phyloP scores from a whole-genome alignment of 1,140 invertebrate genomes.

The Pinna nobilis region DNA sequence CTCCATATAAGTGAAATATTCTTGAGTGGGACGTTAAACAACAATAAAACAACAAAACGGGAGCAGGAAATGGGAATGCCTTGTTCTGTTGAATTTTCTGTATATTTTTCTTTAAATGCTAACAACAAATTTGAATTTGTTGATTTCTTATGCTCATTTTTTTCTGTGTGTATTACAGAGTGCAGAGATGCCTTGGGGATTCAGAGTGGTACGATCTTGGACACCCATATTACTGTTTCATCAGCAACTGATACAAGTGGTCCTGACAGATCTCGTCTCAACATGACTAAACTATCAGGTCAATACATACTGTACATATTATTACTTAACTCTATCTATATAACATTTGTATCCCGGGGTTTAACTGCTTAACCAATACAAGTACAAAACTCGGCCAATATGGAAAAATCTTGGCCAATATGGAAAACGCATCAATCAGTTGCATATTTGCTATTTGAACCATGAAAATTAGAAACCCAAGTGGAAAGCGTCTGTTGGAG shows the following conservation, averaged over 20 bases:
- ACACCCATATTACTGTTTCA: constrained; percentile 49
- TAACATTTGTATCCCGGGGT: not conserved
- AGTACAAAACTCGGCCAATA: too few relatives aligned
- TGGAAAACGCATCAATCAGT: too few relatives aligned
- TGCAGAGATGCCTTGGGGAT: constrained; percentile 53
- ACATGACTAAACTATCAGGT: constrained; percentile 36
- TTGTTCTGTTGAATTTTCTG: not conserved
- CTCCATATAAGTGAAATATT: too few relatives aligned
- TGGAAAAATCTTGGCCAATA: too few relatives aligned
- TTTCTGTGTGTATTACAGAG: constrained; percentile 16
- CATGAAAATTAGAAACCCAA: too few relatives aligned
- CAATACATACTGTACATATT: too few relatives aligned
- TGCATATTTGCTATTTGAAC: too few relatives aligned
- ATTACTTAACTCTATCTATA: too few relatives aligned
- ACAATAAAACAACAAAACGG: too few relatives aligned
- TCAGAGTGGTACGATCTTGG: constrained; percentile 50
- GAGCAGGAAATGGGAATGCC: too few relatives aligned
- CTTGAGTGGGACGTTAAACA: too few relatives aligned
- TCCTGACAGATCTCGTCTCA: constrained; percentile 37
- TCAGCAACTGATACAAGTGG: constrained; percentile 39
- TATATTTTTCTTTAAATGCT: not conserved
- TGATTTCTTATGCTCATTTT: not conserved
- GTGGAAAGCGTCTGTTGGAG: too few relatives aligned
- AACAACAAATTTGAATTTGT: not conserved
- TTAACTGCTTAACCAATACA: not conserved